A percentile compares a stretch with the other conserved stretches of the same genome.
Evolutionary conservation across 2,888 invertebrate species (phyloP).

Genomic region (Flexamia atlantica): DNA sequence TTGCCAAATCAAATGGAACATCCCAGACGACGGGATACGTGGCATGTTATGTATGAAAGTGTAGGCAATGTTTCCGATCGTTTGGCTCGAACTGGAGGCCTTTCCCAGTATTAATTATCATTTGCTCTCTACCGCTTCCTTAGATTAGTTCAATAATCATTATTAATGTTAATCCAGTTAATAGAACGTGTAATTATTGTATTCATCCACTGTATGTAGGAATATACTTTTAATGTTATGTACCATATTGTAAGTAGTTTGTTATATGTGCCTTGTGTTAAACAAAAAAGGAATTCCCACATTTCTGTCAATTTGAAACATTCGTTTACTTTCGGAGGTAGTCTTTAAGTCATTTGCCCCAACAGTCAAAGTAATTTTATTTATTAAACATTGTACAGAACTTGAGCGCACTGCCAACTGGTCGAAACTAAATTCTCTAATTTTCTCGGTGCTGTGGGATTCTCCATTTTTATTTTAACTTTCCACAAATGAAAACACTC

Average conservation of each 20-base stretch:
- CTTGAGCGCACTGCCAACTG: conserved; percentile 54
- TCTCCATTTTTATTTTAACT: conserved; percentile 26
- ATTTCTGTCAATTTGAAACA: conserved; percentile 49
- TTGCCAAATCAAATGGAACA: not conserved
- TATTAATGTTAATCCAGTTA: conserved; percentile 60
- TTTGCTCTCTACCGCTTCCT: conserved; percentile 59
- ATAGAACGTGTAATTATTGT: conserved; percentile 63
- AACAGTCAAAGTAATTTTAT: conserved; percentile 51
- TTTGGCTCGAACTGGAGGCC: conserved; percentile 45
- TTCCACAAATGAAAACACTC: conserved; percentile 13
- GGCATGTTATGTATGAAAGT: not conserved
- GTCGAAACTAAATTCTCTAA: conserved; percentile 21
- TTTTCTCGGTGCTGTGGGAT: conserved; percentile 62
- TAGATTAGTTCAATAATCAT: conserved; percentile 58
- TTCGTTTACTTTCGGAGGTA: conserved; percentile 33
- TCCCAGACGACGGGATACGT: not conserved
- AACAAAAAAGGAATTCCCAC: conserved; percentile 70
- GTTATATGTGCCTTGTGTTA: conserved; percentile 69
- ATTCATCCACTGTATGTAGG: conserved; percentile 66
- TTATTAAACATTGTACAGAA: conserved; percentile 55
- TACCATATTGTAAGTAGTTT: conserved; percentile 68
- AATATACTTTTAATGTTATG: conserved; percentile 69
- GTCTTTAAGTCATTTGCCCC: conserved; percentile 32
- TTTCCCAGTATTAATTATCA: conserved; percentile 52
- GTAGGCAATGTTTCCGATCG: conserved; percentile 41